Base-by-base conservation (phyloP, 2,797 vertebrate species). In the Girardinus metallicus region DNA sequence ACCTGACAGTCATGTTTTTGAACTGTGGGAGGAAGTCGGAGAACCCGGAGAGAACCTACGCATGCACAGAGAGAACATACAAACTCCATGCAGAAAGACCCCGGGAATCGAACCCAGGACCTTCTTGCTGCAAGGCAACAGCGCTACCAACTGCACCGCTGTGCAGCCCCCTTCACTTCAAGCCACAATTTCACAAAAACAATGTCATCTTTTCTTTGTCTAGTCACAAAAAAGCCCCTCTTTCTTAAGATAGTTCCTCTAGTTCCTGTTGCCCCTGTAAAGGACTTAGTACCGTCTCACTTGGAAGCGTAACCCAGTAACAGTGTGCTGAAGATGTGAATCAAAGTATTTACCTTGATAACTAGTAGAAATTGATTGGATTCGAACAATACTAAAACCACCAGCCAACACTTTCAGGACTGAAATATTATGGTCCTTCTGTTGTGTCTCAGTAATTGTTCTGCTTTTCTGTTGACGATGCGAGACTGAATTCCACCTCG, bases 401-500 rank as follows among this genome's bases (percentile, higher is more conserved):
- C 21, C 18, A 47, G 7, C 9, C 29, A 34, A 49, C 18, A 34
- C 44, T 34, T 49, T 73, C 16, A 31, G 16, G 9, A 23, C 71
- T 49, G 4, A 13, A 11, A 55, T n/a, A 16, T 41, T 26, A 18
- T 16, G 15, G 2, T 39, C 12, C 13, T n/a, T 74, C 49, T n/a
- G 10, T n/a, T 9, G 41, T 16, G 34, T 55, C 73, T 74, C 5
- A 36, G 55, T 57, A 39, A 47, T 55, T 26, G 18, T 7, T 11
- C 23, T 29, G 6, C 21, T 16, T 23, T 49, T 57, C 51, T 73
- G 9, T 34, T 77, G 78, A 49, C 71, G 74, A 78, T 77, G 80
- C 60, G 78, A 80, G 76, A 89, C 75, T 73, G 64, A 75, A 5
- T 73, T 80, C 68, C 84, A 75, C 41, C 85, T 82, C 71, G 60